These are phyloP conservation scores for Andrena trimmerana DNA, from an alignment of 2,888 invertebrate genomes.

Conservation along the genomic window DNA sequence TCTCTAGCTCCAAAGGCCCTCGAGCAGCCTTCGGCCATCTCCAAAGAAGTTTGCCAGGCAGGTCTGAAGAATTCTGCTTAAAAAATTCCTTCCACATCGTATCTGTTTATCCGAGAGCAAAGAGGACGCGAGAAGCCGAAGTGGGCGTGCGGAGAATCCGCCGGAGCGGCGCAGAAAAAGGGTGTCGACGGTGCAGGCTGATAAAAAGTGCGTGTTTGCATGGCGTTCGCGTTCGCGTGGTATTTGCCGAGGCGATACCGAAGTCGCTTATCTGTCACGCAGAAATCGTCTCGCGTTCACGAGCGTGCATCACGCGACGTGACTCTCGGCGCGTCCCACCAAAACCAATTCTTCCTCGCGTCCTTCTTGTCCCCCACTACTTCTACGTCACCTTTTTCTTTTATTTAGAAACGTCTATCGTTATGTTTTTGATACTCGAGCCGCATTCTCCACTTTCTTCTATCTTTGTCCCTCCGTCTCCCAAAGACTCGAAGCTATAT, in stretches of 20 bases:
- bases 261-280: slow-evolving; percentile 23
- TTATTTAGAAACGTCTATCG: background rate
- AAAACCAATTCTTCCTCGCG: background rate
- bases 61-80: background rate
- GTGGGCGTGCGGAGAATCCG: background rate
- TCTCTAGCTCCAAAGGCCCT: too few relatives aligned
- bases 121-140: background rate
- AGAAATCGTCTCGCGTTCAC: slow-evolving; percentile 19
- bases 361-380: slow-evolving; percentile 2
- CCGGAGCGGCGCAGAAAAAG: background rate
- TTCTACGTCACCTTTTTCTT: background rate
- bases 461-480: background rate
- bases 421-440: background rate
- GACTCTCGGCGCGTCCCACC: slow-evolving; percentile 8
- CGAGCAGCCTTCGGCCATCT: too few relatives aligned
- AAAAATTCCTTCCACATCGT: background rate
- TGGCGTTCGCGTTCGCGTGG: background rate
- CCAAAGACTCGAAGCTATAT: background rate
- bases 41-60: background rate
- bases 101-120: background rate
- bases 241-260: slow-evolving; percentile 20
- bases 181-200: background rate
- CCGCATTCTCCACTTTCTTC: background rate
- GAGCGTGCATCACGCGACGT: slow-evolving; percentile 7
- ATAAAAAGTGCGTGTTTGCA: slow-evolving; percentile 20